Base-by-base conservation (phyloP, 1,140 invertebrate genomes). In the Trichogramma pretiosum region DNA sequence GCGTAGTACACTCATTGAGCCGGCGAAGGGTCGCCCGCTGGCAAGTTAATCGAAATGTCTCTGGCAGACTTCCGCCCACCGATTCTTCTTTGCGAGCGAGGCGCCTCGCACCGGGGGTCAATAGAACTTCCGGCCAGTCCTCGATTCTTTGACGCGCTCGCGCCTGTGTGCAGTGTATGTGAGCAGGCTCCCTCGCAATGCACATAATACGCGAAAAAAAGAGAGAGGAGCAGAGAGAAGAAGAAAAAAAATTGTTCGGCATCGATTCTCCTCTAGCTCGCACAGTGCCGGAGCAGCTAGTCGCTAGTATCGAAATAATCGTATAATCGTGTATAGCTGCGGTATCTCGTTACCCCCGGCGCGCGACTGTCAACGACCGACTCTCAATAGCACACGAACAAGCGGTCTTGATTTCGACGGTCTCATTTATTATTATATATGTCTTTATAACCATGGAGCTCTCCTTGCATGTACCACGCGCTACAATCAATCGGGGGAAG, bases 1-100 rank as follows among this genome's bases (percentile, higher is more conserved):
- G 21, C 3, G 0, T 9, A 7, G 42, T 35, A 36, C 11, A 11
- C 22, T n/a, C 21, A 19, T 35, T 34, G 13, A 34, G 17, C 33
- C 5, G 14, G 14, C 33, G 33, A 34, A 34, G 5, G 35, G 21
- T 38, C 48, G 19, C 49, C 43, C 44, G 59, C 55, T 39, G 67
- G 42, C 62, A 50, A 52, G 56, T 69, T 72, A 72, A 72, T 72
- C 63, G 68, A 72, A 70, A 67, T 65, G 68, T 72, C 68, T 61
- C 59, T 50, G 44, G 38, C 67, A 72, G 68, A 66, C 56, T 61
- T 56, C 44, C 53, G 52, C 41, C 50, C 40, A 37, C 38, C 47
- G 50, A 43, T 40, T 55, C 55, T 54, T 63, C 56, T n/a, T n/a
- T n/a, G 22, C 17, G 19, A 33, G n/a, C 30, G 9, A 5, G 17